Evolutionary conservation across 2,888 invertebrate genomes (phyloP), one percentile per base, ranked within the genome.

Genomic region (Erebia ligea): DNA sequence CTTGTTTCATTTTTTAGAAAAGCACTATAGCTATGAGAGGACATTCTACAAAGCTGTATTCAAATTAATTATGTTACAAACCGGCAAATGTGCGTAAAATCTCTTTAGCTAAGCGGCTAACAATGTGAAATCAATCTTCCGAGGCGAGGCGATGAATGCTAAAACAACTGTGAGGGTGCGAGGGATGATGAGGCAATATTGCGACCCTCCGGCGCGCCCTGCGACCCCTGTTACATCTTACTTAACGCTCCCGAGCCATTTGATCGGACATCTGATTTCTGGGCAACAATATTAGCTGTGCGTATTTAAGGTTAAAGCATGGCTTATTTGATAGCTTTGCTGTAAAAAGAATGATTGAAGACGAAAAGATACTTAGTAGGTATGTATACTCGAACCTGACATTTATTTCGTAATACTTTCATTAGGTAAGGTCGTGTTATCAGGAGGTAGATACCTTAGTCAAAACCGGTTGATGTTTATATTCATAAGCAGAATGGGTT

Each of bases 141-240:
- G 77, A 84, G 81, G 83, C 77, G 83, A 86, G 86, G 84, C 89
- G 87, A 91, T 92, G 91, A 92, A 92, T 92, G 84, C 86, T 92
- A 91, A 92, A 92, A 92, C 92, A 93, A 91, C 91, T 84, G 89
- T 88, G 89, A 88, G 92, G 91, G 92, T 89, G 92, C 85, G 91
- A 90, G 85, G 86, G 89, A 91, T 93, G 92, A 93, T 92, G 91
- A 90, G 92, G 91, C 92, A 92, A 93, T 92, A 92, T 91, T 89
- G 90, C 86, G 85, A 81, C 91, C 89, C 87, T 85, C 85, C 82
- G 81, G 74, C 83, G 81, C 83, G 79, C 85, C 86, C 86, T 82
- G 79, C 84, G 86, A 85, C 87, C 86, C 88, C 87, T 84, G 86
- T 82, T 86, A 91, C 90, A 86, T 89, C 90, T 91, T 86, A 91